Conservation (phyloP, 2,888 invertebrate genomes). For the Mechanitis mazaeus region DNA sequence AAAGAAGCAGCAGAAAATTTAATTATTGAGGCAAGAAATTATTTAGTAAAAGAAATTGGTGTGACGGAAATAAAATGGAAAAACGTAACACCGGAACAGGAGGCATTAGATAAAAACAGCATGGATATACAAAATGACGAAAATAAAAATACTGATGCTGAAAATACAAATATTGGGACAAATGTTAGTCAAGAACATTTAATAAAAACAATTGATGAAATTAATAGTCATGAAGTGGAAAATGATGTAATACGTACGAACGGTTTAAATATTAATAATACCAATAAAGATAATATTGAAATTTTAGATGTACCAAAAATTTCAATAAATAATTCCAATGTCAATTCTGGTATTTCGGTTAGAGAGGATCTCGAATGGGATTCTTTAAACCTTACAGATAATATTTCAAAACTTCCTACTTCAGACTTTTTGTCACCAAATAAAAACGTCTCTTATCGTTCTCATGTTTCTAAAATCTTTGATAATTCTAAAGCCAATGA, state of each 20-base stretch:
- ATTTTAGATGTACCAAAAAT: background rate
- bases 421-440: slow-evolving; percentile 55
- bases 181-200: too few relatives aligned
- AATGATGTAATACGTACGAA: background rate
- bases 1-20: slow-evolving; percentile 87
- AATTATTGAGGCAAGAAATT: slow-evolving; percentile 85
- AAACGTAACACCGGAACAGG: slow-evolving; percentile 32
- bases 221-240: too few relatives aligned
- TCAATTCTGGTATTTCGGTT: background rate
- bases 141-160: too few relatives aligned
- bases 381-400: slow-evolving; percentile 55
- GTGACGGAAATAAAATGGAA: slow-evolving; percentile 83
- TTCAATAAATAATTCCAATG: background rate
- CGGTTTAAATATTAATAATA: background rate
- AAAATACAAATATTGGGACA: too few relatives aligned
- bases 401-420: slow-evolving; percentile 47
- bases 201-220: too few relatives aligned
- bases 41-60: slow-evolving; percentile 84
- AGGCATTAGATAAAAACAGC: background rate
- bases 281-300: background rate
- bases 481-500: slow-evolving; percentile 31
- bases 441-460: slow-evolving; percentile 53
- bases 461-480: slow-evolving; percentile 17
- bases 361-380: slow-evolving; percentile 60
- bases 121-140: background rate